These are phyloP conservation scores for Melipona quadrifasciata DNA, from an alignment of 1,140 invertebrate genomes.

Conservation along the genomic window DNA sequence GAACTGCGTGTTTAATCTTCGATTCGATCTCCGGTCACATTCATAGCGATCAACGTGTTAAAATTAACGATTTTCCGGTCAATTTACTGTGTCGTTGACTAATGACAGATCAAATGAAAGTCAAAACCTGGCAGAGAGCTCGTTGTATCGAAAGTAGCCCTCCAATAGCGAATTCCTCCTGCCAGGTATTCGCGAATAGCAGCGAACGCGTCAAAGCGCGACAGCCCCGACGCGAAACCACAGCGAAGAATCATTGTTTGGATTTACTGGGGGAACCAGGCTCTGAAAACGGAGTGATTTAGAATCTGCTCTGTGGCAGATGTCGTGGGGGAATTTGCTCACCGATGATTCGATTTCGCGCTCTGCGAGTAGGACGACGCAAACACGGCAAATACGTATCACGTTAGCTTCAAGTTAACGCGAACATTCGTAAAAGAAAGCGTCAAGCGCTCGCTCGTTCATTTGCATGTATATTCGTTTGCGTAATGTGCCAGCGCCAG, in stretches of 20 bases:
- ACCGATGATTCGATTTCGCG: not conserved
- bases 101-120: too few relatives aligned
- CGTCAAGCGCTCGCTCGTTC: not conserved
- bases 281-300: not conserved
- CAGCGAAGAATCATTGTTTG: not conserved
- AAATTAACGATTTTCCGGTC: too few relatives aligned
- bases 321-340: not conserved
- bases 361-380: not conserved
- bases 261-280: not conserved
- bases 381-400: not conserved
- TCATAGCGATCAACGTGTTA: too few relatives aligned
- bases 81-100: too few relatives aligned
- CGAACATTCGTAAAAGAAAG: not conserved
- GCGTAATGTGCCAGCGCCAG: not conserved
- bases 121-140: too few relatives aligned
- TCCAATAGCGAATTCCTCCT: too few relatives aligned
- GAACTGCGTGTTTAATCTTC: too few relatives aligned
- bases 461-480: constrained; percentile 8
- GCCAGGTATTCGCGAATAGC: too few relatives aligned
- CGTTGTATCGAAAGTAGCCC: too few relatives aligned
- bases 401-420: not conserved
- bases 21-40: too few relatives aligned
- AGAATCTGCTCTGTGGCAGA: not conserved
- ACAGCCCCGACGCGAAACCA: not conserved
- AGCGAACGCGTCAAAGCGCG: not conserved